Conservation (phyloP, 2,113 vertebrate genomes). For the Crotalus viridis region DNA sequence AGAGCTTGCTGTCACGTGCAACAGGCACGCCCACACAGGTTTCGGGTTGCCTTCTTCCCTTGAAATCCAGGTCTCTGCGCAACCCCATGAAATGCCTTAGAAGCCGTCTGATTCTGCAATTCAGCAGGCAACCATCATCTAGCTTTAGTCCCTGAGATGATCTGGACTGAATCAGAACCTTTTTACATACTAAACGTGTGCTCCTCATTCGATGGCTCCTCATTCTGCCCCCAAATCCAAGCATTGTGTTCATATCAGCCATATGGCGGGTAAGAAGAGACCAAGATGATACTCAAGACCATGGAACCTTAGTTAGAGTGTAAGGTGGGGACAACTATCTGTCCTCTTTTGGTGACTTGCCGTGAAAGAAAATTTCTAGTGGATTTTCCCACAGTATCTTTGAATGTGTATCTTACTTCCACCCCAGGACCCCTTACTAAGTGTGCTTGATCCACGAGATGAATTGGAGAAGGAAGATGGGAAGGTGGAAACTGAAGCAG, state of each 20-base stretch:
- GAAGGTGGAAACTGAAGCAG: conserved; percentile 84
- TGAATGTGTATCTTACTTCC: conserved; percentile 3
- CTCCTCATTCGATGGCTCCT: background rate
- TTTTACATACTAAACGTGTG: background rate
- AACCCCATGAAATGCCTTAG: background rate
- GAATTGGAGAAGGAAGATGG: conserved; percentile 93
- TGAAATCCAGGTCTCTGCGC: background rate
- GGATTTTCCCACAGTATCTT: background rate
- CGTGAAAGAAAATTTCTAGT: background rate
- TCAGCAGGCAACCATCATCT: background rate
- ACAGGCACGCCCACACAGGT: background rate
- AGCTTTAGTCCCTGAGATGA: background rate
- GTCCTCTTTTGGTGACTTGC: background rate
- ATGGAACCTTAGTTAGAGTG: background rate
- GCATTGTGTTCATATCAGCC: background rate
- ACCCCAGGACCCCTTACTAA: conserved; percentile 85
- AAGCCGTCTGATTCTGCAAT: background rate
- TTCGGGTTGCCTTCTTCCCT: background rate
- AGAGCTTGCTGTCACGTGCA: background rate
- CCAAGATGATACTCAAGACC: background rate
- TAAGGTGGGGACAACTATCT: background rate
- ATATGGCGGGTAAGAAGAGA: background rate
- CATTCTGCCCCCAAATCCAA: background rate
- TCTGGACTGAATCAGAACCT: background rate
- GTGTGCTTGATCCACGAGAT: conserved; percentile 86